Conservation (phyloP, 2,797 vertebrate species). For the Pseudochirops cupreus region DNA sequence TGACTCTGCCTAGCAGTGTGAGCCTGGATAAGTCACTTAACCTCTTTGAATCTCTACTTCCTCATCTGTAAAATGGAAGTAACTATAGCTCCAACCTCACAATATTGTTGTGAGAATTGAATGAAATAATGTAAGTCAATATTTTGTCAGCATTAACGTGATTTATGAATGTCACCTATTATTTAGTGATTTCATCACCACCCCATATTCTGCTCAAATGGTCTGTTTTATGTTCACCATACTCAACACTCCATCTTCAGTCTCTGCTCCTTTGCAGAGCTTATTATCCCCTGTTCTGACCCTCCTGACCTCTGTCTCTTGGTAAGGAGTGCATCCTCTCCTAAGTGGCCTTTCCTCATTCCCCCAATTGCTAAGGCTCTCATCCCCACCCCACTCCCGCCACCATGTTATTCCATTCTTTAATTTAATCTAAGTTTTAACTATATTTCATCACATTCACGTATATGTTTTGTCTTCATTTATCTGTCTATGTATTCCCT, state of each 20-base stretch:
- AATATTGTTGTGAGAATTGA: background rate
- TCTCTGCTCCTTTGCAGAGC: background rate
- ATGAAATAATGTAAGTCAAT: background rate
- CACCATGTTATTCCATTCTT: background rate
- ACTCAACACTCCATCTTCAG: background rate
- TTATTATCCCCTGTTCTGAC: background rate
- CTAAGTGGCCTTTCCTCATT: background rate
- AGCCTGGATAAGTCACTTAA: background rate
- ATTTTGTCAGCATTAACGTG: background rate
- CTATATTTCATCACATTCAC: too few relatives aligned
- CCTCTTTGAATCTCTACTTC: background rate
- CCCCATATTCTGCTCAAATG: background rate
- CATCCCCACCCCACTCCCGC: background rate
- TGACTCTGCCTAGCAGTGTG: background rate
- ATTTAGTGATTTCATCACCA: background rate
- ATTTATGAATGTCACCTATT: background rate
- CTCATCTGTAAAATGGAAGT: background rate
- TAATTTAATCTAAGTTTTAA: too few relatives aligned
- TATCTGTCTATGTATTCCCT: background rate
- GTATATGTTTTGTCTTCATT: background rate
- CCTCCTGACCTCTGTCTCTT: background rate
- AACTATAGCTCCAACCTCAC: background rate
- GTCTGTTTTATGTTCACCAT: background rate
- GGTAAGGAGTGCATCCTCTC: background rate
- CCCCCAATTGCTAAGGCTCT: background rate